phyloP scores from a whole-genome alignment of 1,140 invertebrate genomes.

The Drosophila burlai region DNA sequence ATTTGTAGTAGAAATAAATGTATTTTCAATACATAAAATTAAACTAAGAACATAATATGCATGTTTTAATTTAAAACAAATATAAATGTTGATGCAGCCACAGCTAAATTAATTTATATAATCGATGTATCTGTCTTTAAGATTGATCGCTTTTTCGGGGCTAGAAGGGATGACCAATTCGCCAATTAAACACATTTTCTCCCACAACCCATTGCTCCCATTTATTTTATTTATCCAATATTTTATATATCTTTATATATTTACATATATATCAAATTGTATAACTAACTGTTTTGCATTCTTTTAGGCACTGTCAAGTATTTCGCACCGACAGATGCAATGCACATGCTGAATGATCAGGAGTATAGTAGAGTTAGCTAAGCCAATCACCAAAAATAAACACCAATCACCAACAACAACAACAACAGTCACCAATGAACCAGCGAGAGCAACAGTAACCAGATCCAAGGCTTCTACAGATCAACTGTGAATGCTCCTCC shows the following conservation, averaged over 20 bases:
- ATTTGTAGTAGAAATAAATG: neutral
- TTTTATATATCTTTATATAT: neutral
- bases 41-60: neutral
- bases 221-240: conserved; percentile 5
- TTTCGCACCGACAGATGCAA: conserved; percentile 87
- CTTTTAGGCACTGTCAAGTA: conserved; percentile 86
- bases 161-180: neutral
- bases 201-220: neutral
- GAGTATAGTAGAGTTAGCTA: conserved; percentile 83
- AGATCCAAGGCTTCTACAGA: conserved; percentile 24
- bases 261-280: conserved; percentile 24
- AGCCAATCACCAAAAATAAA: conserved; percentile 36
- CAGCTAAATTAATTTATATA: neutral
- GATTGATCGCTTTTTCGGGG: neutral
- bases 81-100: neutral
- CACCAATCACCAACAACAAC: conserved; percentile 35
- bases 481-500: conserved; percentile 35
- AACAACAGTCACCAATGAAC: conserved; percentile 45
- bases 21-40: neutral
- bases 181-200: neutral
- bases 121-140: too few species aligned
- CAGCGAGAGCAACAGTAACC: conserved; percentile 25
- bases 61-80: conserved; percentile 4
- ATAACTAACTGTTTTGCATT: conserved; percentile 62
- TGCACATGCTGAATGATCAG: conserved; percentile 86